Evolutionary conservation across 2,888 invertebrate species (phyloP).

Genomic region (Eupithecia centaureata): DNA sequence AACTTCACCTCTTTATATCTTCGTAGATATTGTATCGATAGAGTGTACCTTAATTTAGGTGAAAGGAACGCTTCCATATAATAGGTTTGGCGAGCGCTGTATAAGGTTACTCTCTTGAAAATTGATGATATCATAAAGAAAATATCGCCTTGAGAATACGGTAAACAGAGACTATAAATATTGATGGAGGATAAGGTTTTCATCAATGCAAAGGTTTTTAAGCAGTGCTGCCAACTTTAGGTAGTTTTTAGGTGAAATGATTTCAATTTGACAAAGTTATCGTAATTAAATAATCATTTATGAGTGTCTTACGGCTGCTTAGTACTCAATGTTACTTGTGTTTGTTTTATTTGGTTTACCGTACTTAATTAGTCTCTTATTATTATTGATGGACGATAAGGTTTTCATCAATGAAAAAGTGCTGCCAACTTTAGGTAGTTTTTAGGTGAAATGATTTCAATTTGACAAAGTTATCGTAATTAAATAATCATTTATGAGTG

Average conservation of each 20-base stretch:
- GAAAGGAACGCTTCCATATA: conserved; percentile 33
- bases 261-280: too few relatives aligned
- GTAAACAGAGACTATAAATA: conserved; percentile 18
- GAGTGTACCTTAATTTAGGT: conserved; percentile 34
- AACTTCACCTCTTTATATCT: not conserved
- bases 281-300: too few relatives aligned
- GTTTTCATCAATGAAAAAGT: not conserved
- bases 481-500: too few relatives aligned
- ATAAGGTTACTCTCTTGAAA: conserved; percentile 20
- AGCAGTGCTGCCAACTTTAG: not conserved
- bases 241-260: not conserved
- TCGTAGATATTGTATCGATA: not conserved
- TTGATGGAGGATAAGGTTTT: not conserved
- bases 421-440: not conserved
- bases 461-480: too few relatives aligned
- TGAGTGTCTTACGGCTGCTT: too few relatives aligned
- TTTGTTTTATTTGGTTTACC: too few relatives aligned
- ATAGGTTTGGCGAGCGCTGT: conserved; percentile 25
- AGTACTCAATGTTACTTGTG: too few relatives aligned
- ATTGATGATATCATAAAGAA: conserved; percentile 29
- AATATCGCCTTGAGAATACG: conserved; percentile 18
- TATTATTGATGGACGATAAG: not conserved
- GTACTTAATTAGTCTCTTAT: too few relatives aligned
- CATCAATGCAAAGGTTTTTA: not conserved
- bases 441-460: not conserved